Conservation (phyloP, 2,888 invertebrate species). For the Plagodis pulveraria region DNA sequence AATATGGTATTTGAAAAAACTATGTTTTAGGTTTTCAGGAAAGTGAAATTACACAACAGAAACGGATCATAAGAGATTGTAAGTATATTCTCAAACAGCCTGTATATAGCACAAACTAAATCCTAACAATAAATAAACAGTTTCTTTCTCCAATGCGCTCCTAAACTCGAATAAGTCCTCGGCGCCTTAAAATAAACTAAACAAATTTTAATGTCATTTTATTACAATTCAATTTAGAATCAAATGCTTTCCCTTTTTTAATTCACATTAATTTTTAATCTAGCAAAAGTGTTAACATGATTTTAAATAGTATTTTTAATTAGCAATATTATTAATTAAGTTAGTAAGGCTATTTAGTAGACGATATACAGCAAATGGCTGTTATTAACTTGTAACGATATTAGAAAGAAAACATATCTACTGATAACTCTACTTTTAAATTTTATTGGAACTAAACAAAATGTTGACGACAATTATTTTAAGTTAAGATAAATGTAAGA, state of each 20-base stretch:
- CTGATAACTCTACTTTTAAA: constrained; percentile 3
- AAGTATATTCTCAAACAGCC: no score
- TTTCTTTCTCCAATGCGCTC: constrained; percentile 5
- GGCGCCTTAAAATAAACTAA: constrained; percentile 47
- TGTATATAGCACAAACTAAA: no score
- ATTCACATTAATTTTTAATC: constrained; percentile 76
- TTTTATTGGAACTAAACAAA: neutral
- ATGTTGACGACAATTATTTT: neutral
- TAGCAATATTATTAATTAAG: constrained; percentile 71
- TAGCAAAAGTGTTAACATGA: constrained; percentile 72
- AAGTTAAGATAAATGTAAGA: constrained; percentile 11
- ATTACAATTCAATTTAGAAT: constrained; percentile 83
- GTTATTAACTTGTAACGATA: constrained; percentile 56
- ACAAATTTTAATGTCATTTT: constrained; percentile 79
- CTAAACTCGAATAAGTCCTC: constrained; percentile 15
- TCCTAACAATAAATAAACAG: constrained; percentile 8
- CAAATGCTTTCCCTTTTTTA: constrained; percentile 79
- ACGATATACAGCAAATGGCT: constrained; percentile 61
- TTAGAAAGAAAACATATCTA: constrained; percentile 38
- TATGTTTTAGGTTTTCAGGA: no score
- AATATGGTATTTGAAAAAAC: no score
- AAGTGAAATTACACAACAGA: no score
- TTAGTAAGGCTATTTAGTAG: constrained; percentile 83
- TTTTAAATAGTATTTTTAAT: constrained; percentile 63
- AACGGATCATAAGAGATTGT: no score